Percentiles rank a stretch among this genome's conserved stretches.
These are phyloP conservation scores for Iselma pallidipennis DNA, from an alignment of 2,888 invertebrate genomes.

Conservation along the genomic window DNA sequence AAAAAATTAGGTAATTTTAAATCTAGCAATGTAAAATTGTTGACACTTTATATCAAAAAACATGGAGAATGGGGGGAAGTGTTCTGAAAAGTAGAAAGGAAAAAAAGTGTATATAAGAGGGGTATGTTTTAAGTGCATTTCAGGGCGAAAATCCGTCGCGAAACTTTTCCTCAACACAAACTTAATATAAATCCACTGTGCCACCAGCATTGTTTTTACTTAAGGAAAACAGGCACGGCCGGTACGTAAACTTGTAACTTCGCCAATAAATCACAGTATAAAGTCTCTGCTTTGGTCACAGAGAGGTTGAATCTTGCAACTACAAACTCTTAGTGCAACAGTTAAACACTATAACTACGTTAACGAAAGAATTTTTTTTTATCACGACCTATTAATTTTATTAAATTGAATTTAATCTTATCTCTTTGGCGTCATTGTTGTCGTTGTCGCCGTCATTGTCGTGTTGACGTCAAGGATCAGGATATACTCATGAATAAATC, in stretches of 20 bases:
- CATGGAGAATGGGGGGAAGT: too few species aligned
- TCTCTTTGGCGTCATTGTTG: not conserved
- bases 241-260: constrained; percentile 23
- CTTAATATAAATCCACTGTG: constrained; percentile 20
- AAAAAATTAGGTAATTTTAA: too few species aligned
- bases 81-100: not conserved
- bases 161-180: constrained; percentile 16
- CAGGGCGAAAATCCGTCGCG: not conserved
- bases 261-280: constrained; percentile 22
- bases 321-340: constrained; percentile 13
- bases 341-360: constrained; percentile 12
- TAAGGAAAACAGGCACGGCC: constrained; percentile 9
- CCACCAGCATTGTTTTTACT: constrained; percentile 13
- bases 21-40: too few species aligned
- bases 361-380: constrained; percentile 4
- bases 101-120: not conserved
- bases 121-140: constrained; percentile 15
- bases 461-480: not conserved
- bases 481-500: constrained; percentile 19
- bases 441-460: not conserved
- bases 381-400: not conserved
- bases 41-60: too few species aligned
- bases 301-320: not conserved
- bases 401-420: not conserved
- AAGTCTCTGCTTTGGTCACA: constrained; percentile 13